Percentiles rank a stretch among this genome's conserved stretches.
phyloP scores from a whole-genome alignment of 2,113 vertebrate species.

The Sakesphorus luctuosus region DNA sequence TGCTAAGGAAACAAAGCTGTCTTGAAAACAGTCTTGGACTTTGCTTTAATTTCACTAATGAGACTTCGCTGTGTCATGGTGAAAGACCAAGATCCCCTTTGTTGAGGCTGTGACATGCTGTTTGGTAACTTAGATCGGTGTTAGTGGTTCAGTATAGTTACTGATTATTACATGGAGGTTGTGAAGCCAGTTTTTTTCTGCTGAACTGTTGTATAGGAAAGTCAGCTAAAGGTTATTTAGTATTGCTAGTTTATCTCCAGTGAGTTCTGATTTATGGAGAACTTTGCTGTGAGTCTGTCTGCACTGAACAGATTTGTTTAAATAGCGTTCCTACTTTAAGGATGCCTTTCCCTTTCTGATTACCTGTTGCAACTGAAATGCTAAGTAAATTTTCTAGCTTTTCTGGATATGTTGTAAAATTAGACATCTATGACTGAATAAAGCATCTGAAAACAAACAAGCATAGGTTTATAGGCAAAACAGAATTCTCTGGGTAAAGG shows the following conservation, averaged over 20 bases:
- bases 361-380: neutral
- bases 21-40: conserved; percentile 58
- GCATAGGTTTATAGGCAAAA: neutral
- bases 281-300: neutral
- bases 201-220: neutral
- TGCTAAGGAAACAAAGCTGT: conserved; percentile 51
- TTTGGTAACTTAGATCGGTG: neutral
- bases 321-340: neutral
- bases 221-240: neutral
- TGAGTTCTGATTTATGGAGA: conserved; percentile 20
- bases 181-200: neutral
- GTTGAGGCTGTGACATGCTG: neutral
- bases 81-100: neutral
- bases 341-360: conserved; percentile 16
- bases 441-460: neutral
- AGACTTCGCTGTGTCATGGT: conserved; percentile 8
- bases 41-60: conserved; percentile 64
- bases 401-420: neutral
- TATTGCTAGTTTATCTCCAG: neutral
- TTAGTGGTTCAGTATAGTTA: conserved; percentile 1
- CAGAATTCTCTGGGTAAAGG: neutral
- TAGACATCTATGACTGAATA: neutral
- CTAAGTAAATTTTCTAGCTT: neutral
- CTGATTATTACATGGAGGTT: neutral
- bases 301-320: neutral